phyloP scores from a whole-genome alignment of 2,797 vertebrate species.

The Parotocinclus haroldoi region DNA sequence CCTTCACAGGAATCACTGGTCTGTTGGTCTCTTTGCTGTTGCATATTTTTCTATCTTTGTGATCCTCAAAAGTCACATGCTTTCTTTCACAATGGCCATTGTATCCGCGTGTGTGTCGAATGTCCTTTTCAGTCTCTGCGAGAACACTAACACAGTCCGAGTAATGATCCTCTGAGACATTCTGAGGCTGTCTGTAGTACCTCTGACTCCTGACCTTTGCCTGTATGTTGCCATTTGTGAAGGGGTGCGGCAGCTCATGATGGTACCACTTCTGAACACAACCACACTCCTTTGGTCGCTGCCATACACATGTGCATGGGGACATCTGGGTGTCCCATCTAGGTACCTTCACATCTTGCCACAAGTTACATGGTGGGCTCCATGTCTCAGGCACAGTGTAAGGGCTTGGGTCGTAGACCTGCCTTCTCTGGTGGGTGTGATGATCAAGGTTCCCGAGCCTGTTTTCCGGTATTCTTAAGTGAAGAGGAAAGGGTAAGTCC shows the following conservation, averaged over 20 bases:
- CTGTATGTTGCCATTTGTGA: conserved; percentile 55
- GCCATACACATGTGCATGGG: conserved; percentile 61
- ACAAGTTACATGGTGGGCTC: conserved; percentile 48
- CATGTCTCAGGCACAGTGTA: conserved; percentile 50
- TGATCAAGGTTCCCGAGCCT: conserved; percentile 51
- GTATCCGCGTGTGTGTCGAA: conserved; percentile 16
- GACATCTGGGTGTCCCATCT: conserved; percentile 58
- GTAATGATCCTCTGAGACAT: conserved; percentile 23
- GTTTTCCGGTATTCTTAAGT: conserved; percentile 54
- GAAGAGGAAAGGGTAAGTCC: conserved; percentile 56
- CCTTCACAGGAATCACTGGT: conserved; percentile 54
- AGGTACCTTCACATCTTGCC: conserved; percentile 49
- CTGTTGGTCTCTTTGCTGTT: conserved; percentile 48
- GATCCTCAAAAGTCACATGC: conserved; percentile 38
- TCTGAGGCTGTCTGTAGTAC: conserved; percentile 53
- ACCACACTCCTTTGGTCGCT: conserved; percentile 57
- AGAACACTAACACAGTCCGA: conserved; percentile 41
- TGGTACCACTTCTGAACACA: conserved; percentile 54
- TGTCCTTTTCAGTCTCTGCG: conserved; percentile 3
- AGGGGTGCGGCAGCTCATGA: conserved; percentile 49
- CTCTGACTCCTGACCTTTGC: conserved; percentile 68
- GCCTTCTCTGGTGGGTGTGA: conserved; percentile 50
- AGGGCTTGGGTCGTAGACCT: conserved; percentile 62
- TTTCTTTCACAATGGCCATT: conserved; percentile 60
- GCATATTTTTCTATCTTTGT: conserved; percentile 56